Base-by-base conservation (phyloP, 1,140 invertebrate genomes). In the Hyles vespertilio region DNA sequence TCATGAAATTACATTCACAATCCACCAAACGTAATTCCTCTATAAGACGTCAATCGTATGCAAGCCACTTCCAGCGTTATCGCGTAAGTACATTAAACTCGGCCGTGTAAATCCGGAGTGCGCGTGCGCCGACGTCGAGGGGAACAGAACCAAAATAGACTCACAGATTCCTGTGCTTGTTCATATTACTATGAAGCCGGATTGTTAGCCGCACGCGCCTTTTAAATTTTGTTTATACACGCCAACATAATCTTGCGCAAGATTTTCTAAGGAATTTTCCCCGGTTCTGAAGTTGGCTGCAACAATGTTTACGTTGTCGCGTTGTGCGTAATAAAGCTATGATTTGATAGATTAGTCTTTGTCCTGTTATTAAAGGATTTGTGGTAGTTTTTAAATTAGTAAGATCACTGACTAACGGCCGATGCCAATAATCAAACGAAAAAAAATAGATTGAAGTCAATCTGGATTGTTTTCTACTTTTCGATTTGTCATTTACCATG, bases 131-230 rank as follows among this genome's bases (percentile, higher is more conserved):
- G 59, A 8, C 62, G 69, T 32, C 59, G 69, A 75, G 73, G 76
- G 73, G 68, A 69, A 69, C 50, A 10, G 62, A 64, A 58, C 65
- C 54, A 55, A 78, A 78, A 78, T 78, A 78, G 73, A 69, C 52
- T 63, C 67, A 65, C 57, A 65, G 68, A 74, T 69, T 73, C 62
- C 60, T 65, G 59, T 56, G 59, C 60, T 53, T 48, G 59, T 55
- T 61, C 56, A 56, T 56, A 60, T 59, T 54, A 55, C 55, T 65
- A 61, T 63, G 64, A 53, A 57, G 60, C 58, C 43, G 56, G 57
- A 48, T 52, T 51, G 58, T 59, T 60, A 58, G 58, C 47, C 56
- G 64, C 62, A 68, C 65, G 70, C 65, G 70, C 62, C 61, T 61
- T 34, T 51, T 59, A 56, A 64, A 47, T 56, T 22, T 32, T 56